Evolutionary conservation across 1,140 invertebrate species (phyloP), one percentile per base, ranked within the genome.

Genomic region (Zaprionus lachaisei): DNA sequence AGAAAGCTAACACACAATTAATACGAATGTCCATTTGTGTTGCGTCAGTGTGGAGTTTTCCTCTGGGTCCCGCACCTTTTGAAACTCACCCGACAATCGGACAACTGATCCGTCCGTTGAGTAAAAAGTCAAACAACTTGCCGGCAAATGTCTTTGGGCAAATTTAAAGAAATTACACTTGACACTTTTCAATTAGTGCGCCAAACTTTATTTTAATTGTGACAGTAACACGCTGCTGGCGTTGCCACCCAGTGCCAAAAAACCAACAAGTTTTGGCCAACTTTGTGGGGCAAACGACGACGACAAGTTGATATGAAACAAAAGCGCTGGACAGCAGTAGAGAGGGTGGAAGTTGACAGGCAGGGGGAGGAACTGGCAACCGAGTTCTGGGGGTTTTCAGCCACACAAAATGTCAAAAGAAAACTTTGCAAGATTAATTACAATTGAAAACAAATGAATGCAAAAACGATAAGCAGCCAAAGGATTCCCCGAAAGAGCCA

Each of bases 381-480:
- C 51, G 49, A 66, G 61, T 44, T 62, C 63, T 65, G 44, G 70
- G 74, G 15, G 64, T 38, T 64, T 66, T 44, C 26, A 82, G 83
- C 85, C 85, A 82, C 85, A 89, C 81, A 90, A 90, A 90, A 90
- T 90, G 85, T 90, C 85, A 90, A 80, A 85, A 85, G 85, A 76
- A 89, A 89, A 91, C 72, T 90, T 90, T 90, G 71, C 73, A 79
- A 90, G 85, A 90, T 90, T 90, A 90, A 90, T 90, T 90, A 90
- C 85, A 90, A 90, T 90, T 90, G 85, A 90, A 90, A 90, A 90
- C 85, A 90, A 90, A 90, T 90, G 85, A 90, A 90, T 90, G 85
- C 86, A 90, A 90, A 90, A 90, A 85, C 85, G 85, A 90, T 90
- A 90, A 90, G 85, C 86, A 85, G 85, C 81, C 85, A 89, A 89